A percentile compares a stretch with the other conserved stretches of the same genome.
Evolutionary conservation across 2,888 invertebrate genomes (phyloP).

Genomic region (Drosophila flavopinicola): DNA sequence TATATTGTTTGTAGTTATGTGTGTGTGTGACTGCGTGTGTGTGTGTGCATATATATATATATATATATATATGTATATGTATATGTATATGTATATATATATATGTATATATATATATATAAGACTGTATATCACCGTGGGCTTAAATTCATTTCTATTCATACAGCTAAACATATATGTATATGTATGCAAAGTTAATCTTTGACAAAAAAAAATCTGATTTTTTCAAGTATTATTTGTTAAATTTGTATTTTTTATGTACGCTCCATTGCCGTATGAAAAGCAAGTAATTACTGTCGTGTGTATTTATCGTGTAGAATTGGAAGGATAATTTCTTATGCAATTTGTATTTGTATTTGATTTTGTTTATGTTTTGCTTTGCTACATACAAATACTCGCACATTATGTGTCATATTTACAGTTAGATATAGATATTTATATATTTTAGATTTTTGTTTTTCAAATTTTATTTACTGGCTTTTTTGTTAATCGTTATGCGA

Average conservation of each 20-base stretch:
- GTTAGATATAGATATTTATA: slow-evolving; percentile 26
- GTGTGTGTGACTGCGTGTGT: no score
- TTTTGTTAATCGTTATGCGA: slow-evolving; percentile 22
- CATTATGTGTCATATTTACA: slow-evolving; percentile 45
- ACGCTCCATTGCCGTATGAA: slow-evolving; percentile 31
- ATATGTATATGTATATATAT: slow-evolving; percentile 3
- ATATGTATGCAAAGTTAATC: slow-evolving; percentile 36
- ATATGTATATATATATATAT: slow-evolving; percentile 31
- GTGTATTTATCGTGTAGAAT: slow-evolving; percentile 39
- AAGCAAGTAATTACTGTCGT: slow-evolving; percentile 17
- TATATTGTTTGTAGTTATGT: slow-evolving; percentile 27
- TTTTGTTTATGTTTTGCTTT: slow-evolving; percentile 36
- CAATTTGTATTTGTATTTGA: slow-evolving; percentile 51
- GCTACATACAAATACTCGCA: slow-evolving; percentile 34
- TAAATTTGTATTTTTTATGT: neutral
- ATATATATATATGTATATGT: neutral
- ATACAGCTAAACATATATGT: slow-evolving; percentile 32
- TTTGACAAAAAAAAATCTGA: slow-evolving; percentile 26
- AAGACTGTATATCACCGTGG: slow-evolving; percentile 66
- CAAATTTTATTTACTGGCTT: slow-evolving; percentile 5
- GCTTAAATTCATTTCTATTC: slow-evolving; percentile 68
- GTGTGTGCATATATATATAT: no score
- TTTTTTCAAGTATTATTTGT: slow-evolving; percentile 3
- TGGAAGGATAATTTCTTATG: slow-evolving; percentile 71
- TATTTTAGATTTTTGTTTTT: slow-evolving; percentile 5